phyloP scores from a whole-genome alignment of 2,888 invertebrate genomes.

The Rhimphoctona megacephalus region DNA sequence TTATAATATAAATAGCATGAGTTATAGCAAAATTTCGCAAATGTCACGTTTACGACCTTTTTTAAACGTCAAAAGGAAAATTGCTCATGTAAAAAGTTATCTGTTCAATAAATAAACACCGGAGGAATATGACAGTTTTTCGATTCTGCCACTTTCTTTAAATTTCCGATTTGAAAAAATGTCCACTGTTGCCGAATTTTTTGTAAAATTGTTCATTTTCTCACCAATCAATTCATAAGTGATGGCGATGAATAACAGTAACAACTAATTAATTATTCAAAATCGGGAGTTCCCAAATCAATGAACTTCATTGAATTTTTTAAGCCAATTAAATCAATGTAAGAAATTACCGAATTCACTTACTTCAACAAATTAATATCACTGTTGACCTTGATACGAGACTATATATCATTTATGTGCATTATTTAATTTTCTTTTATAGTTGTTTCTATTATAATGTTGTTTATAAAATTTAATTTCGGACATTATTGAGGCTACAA shows the following conservation, averaged over 20 bases:
- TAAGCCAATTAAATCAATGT: not conserved
- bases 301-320: not conserved
- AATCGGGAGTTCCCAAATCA: not conserved
- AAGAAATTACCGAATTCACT: not conserved
- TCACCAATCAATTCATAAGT: not conserved
- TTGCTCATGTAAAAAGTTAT: not conserved
- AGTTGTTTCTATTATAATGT: no score
- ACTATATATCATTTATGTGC: not conserved
- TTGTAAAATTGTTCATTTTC: not conserved
- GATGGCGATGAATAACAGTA: not conserved
- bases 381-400: not conserved
- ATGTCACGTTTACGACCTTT: not conserved
- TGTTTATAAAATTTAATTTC: not conserved
- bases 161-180: not conserved
- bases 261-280: not conserved
- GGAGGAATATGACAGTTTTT: not conserved
- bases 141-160: not conserved
- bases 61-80: not conserved
- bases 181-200: not conserved
- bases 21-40: constrained; percentile 1
- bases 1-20: not conserved
- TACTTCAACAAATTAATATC: not conserved
- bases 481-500: not conserved
- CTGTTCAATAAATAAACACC: not conserved
- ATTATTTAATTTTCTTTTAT: not conserved